phyloP scores from a whole-genome alignment of 2,888 invertebrate genomes.

The Seladonia tumulorum region DNA sequence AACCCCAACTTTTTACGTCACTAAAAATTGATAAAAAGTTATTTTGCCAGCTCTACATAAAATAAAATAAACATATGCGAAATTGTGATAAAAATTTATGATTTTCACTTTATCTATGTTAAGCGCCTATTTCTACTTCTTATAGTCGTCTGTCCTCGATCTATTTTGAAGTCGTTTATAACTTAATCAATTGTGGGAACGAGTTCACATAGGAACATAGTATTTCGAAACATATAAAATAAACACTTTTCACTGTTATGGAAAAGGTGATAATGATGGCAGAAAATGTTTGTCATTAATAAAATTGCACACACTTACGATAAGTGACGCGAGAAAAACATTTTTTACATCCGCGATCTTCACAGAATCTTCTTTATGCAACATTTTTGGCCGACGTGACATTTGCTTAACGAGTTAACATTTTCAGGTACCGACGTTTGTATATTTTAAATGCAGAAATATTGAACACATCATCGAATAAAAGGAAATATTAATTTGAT shows the following conservation, averaged over 20 bases:
- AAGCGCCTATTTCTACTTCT: background rate
- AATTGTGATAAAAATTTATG: background rate
- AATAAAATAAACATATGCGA: background rate
- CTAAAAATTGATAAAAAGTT: background rate
- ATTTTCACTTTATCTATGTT: background rate
- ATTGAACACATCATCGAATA: constrained; percentile 35
- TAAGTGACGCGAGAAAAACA: constrained; percentile 76
- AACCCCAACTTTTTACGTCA: background rate
- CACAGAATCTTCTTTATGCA: constrained; percentile 52
- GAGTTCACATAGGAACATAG: background rate
- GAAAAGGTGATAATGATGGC: background rate
- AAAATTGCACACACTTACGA: constrained; percentile 73
- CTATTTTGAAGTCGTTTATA: background rate
- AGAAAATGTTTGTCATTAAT: background rate
- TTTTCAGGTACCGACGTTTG: background rate
- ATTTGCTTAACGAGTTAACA: constrained; percentile 20
- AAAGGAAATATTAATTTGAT: background rate
- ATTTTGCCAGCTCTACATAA: background rate
- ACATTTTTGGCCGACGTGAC: constrained; percentile 52
- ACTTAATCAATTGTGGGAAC: background rate
- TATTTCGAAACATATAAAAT: background rate
- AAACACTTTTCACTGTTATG: background rate
- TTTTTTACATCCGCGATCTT: constrained; percentile 56
- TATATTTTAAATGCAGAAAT: constrained; percentile 4
- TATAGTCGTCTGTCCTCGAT: background rate